Base-by-base conservation (phyloP, 2,888 invertebrate genomes). In the Leptinotarsa rubiginosa region DNA sequence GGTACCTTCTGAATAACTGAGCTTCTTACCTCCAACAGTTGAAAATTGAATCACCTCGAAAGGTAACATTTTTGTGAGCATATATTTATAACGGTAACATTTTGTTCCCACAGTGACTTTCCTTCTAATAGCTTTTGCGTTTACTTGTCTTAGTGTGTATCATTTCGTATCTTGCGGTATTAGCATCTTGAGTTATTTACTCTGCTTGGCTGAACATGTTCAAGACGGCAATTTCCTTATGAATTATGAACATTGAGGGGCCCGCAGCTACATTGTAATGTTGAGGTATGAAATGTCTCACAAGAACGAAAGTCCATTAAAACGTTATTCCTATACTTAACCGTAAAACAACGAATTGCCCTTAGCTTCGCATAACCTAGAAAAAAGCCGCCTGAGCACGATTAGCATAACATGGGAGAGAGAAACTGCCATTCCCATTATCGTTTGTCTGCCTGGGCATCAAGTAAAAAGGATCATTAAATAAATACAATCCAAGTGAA, bases 351-450 rank as follows among this genome's bases (percentile, higher is more conserved):
- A 47, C 47, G 31, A 56, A 56, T 59, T 18, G 69, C 59, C 59
- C 64, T 59, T n/a, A 70, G 70, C 49, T 64, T 20, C 47, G 13
- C 71, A 56, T 56, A 65, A 71, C 71, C 71, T 66, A 65, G 65
- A 75, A 75, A 75, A 75, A 65, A 59, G 41, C 69, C 18, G 65
- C 66, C 54, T 54, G 59, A 69, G 67, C 71, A 69, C 66, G 54
- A 70, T 76, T 72, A 76, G 65, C 72, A 74, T 72, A 70, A 72
- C 69, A 69, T 65, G 67, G 41, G 41, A 74, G 70, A 65, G 65
- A 67, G 74, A 64, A 73, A 74, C 74, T 69, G 70, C 71, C 71
- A 76, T 76, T 76, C 47, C 75, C 56, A 67, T 72, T 76, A 73
- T 73, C 76, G 70, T 75, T 75, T 69, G 69, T 69, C 69, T 68